phyloP scores from a whole-genome alignment of 2,888 invertebrate species.

The Ichneumoninae sp. region DNA sequence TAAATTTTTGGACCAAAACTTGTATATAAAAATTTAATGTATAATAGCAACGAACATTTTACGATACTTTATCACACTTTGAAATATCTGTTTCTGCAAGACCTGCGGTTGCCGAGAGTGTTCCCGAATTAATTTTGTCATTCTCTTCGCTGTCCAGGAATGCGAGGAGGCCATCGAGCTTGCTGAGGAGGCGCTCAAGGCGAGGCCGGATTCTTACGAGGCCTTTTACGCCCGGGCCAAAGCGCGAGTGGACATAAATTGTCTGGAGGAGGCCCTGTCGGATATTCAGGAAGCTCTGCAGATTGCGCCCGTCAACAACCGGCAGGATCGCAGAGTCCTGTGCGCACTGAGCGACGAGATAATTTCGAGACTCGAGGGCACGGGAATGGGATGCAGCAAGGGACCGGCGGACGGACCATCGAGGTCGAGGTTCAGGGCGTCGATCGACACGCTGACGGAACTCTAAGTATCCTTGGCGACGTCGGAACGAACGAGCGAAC shows the following conservation, averaged over 20 bases:
- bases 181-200: slow-evolving; percentile 93
- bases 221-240: slow-evolving; percentile 96
- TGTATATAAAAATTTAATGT: too few species aligned
- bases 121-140: neutral
- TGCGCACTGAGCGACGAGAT: slow-evolving; percentile 91
- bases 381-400: slow-evolving; percentile 78
- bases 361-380: slow-evolving; percentile 82
- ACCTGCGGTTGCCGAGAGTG: neutral
- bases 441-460: slow-evolving; percentile 82
- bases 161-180: slow-evolving; percentile 94
- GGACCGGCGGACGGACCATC: slow-evolving; percentile 69
- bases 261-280: slow-evolving; percentile 90
- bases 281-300: slow-evolving; percentile 93
- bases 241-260: slow-evolving; percentile 91
- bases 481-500: slow-evolving; percentile 5
- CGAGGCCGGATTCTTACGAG: slow-evolving; percentile 95
- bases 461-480: slow-evolving; percentile 68
- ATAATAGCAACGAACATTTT: too few species aligned
- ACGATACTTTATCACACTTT: too few species aligned
- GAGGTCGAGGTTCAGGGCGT: slow-evolving; percentile 78
- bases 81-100: neutral
- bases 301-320: slow-evolving; percentile 89
- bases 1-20: too few species aligned
- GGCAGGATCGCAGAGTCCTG: slow-evolving; percentile 91
- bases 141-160: slow-evolving; percentile 87